phyloP scores from a whole-genome alignment of 2,888 invertebrate species.

The Eulithis testata region DNA sequence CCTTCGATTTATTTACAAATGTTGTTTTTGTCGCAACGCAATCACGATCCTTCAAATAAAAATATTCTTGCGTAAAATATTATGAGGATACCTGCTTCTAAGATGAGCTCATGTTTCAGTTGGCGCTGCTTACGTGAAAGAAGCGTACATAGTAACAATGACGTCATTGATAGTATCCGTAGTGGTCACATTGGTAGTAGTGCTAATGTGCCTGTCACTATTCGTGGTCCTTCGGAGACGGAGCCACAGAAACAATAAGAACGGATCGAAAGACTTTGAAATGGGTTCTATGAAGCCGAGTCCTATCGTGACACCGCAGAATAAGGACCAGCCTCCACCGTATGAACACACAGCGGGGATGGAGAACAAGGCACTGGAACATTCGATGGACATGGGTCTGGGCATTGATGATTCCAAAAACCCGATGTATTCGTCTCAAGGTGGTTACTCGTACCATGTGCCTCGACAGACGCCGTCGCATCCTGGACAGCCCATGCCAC shows the following conservation, averaged over 20 bases:
- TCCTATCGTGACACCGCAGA: conserved; percentile 93
- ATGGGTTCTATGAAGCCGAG: conserved; percentile 93
- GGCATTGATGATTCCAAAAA: conserved; percentile 94
- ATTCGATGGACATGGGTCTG: conserved; percentile 93
- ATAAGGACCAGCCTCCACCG: conserved; percentile 94
- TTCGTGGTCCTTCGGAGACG: conserved; percentile 94
- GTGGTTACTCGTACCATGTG: conserved; percentile 93
- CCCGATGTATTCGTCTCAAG: conserved; percentile 92
- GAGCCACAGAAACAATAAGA: conserved; percentile 91
- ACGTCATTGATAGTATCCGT: conserved; percentile 87
- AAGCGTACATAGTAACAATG: conserved; percentile 90
- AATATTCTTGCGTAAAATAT: no score
- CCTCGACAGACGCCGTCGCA: conserved; percentile 87
- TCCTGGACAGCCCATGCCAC: conserved; percentile 88
- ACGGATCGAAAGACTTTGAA: conserved; percentile 94
- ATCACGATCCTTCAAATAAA: no score
- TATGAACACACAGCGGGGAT: conserved; percentile 94
- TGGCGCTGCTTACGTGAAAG: conserved; percentile 92
- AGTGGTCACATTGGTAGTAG: conserved; percentile 79
- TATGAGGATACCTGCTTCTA: background rate
- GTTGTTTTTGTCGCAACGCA: no score
- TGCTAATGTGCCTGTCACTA: conserved; percentile 89
- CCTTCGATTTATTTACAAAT: no score
- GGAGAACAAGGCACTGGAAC: conserved; percentile 96
- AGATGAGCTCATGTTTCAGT: conserved; percentile 78